phyloP scores from a whole-genome alignment of 2,888 invertebrate genomes.

The Hylaea fasciaria region DNA sequence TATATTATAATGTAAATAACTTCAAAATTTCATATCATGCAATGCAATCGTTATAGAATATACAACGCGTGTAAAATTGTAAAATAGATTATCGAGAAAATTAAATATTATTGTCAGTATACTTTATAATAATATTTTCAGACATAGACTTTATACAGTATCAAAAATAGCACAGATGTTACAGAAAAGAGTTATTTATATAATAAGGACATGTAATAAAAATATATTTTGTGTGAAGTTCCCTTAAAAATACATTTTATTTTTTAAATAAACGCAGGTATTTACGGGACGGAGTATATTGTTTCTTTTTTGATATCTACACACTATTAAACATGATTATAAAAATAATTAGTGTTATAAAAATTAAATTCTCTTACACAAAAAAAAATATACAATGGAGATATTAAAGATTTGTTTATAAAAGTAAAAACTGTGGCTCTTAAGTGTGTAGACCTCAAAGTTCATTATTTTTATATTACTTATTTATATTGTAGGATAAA shows the following conservation, averaged over 20 bases:
- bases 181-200: too few species aligned
- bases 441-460: constrained; percentile 52
- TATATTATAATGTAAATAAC: constrained; percentile 3
- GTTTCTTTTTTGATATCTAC: constrained; percentile 55
- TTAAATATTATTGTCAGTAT: constrained; percentile 30
- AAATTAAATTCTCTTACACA: not conserved
- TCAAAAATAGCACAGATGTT: not conserved
- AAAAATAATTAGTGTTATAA: constrained; percentile 6
- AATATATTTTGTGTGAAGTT: constrained; percentile 24
- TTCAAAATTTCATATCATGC: not conserved
- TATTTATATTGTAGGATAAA: constrained; percentile 71
- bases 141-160: constrained; percentile 7
- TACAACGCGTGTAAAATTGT: constrained; percentile 14
- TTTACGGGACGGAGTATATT: constrained; percentile 66
- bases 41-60: not conserved
- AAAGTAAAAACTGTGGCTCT: not conserved
- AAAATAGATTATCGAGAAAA: constrained; percentile 16
- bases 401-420: not conserved
- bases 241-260: constrained; percentile 32
- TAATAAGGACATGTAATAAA: constrained; percentile 5
- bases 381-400: too few species aligned
- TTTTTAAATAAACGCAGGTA: constrained; percentile 57
- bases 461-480: constrained; percentile 48
- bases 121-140: constrained; percentile 17
- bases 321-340: constrained; percentile 48